Evolutionary conservation across 2,797 vertebrate species (phyloP), one percentile per base, ranked within the genome.

Genomic region (Sebastiscus albofasciatus): DNA sequence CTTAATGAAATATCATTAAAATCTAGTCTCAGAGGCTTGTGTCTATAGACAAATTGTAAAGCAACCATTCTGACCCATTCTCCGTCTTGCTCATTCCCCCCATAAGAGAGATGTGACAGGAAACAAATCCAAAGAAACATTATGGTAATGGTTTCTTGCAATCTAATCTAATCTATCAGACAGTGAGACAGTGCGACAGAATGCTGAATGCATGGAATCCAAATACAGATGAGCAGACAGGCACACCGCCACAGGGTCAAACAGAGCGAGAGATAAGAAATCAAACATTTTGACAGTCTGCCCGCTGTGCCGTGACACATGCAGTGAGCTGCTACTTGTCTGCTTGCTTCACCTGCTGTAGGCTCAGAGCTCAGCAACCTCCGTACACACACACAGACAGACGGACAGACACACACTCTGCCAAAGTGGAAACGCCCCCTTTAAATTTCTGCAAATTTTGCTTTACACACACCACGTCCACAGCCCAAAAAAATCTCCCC

Each of bases 301-400:
- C 77, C 84, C 24, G 60, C 82, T 89, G 88, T 67, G 82, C 89
- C 71, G 80, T 83, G 82, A 86, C 80, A 78, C 84, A 85, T 58
- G 72, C 82, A 88, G 55, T 58, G 80, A 75, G 68, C 62, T 80
- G 55, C 27, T 81, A 66, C 87, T 80, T 85, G 80, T 90, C 77
- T 83, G 60, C 72, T 55, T 81, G 73, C 62, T 87, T 91, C 73
- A 92, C 89, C 85, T 92, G 80, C 87, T 87, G 70, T 26, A 86
- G 67, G 72, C 79, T 81, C 27, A 67, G 82, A 88, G 60, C 80
- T 76, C 65, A 80, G 79, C 65, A 20, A 77, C 77, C 85, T 87
- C 71, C 71, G 73, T 58, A 56, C 77, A 68, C 62, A 72, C 55
- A 73, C 20, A 33, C 65, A 75, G 16, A 71, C 42, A 49, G 42